phyloP scores from a whole-genome alignment of 2,888 invertebrate genomes.

The Nephrocerus scutellatus region DNA sequence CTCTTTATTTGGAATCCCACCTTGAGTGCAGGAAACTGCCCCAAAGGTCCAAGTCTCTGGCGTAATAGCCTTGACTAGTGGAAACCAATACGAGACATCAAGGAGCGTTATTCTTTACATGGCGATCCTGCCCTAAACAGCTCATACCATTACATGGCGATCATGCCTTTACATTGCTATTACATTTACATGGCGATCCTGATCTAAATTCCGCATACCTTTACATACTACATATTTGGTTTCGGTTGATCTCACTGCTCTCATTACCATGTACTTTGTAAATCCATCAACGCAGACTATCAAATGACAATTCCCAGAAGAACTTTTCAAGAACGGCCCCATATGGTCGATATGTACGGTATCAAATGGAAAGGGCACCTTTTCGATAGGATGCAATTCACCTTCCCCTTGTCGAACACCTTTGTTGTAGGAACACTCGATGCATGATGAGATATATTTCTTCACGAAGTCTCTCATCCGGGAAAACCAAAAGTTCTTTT shows the following conservation, averaged over 20 bases:
- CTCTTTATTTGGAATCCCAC: too few relatives aligned
- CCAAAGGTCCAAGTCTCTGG: too few relatives aligned
- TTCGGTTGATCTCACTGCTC: conserved; percentile 13
- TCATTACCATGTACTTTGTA: conserved; percentile 13
- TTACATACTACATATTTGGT: conserved; percentile 15
- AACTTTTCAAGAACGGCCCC: conserved; percentile 5
- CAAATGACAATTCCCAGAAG: conserved; percentile 10
- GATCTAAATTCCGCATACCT: too few relatives aligned
- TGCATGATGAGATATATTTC: conserved; percentile 32
- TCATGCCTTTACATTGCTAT: too few relatives aligned
- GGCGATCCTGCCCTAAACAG: too few relatives aligned
- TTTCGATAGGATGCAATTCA: background rate
- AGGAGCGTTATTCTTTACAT: too few relatives aligned
- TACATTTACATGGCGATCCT: too few relatives aligned
- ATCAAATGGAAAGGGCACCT: background rate
- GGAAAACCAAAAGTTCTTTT: conserved; percentile 44
- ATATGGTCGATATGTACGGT: background rate
- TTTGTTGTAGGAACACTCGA: conserved; percentile 37
- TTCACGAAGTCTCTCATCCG: conserved; percentile 37
- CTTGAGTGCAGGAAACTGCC: too few relatives aligned
- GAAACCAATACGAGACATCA: too few relatives aligned
- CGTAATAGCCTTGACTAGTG: too few relatives aligned
- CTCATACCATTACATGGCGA: too few relatives aligned
- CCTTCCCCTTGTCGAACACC: background rate
- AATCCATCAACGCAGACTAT: conserved; percentile 13